phyloP scores from a whole-genome alignment of 2,888 invertebrate genomes.

The Agapostemon virescens region DNA sequence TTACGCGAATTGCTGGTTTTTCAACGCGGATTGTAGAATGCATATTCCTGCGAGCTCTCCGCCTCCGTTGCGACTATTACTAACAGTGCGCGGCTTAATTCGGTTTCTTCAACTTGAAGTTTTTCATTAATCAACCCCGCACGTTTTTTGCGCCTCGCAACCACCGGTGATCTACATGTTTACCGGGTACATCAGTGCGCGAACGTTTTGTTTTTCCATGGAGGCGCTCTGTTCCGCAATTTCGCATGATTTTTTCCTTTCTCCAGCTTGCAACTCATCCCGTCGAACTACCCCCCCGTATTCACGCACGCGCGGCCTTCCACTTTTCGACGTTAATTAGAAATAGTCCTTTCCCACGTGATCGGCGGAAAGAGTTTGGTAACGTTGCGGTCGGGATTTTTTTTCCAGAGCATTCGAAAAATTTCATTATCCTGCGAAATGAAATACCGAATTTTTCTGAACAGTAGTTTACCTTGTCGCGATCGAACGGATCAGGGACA shows the following conservation, averaged over 20 bases:
- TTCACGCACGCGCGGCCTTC: not conserved
- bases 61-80: too few relatives aligned
- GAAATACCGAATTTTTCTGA: not conserved
- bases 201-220: slow-evolving; percentile 15
- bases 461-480: not conserved
- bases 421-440: not conserved
- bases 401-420: not conserved
- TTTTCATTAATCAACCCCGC: slow-evolving; percentile 38
- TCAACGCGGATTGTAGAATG: not conserved
- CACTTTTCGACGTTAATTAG: slow-evolving; percentile 32
- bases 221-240: not conserved
- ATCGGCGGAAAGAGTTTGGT: not conserved
- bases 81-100: not conserved
- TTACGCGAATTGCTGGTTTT: too few relatives aligned
- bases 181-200: slow-evolving; percentile 21
- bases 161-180: slow-evolving; percentile 38
- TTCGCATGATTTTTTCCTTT: not conserved
- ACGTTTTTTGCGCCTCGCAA: not conserved
- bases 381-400: not conserved
- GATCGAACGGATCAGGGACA: not conserved
- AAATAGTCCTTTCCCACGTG: slow-evolving; percentile 12
- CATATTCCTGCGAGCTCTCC: too few relatives aligned
- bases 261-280: not conserved
- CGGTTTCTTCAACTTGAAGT: slow-evolving; percentile 47
- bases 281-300: not conserved